These are phyloP conservation scores for Somateria mollissima DNA, from an alignment of 2,797 vertebrate genomes.

Conservation along the genomic window DNA sequence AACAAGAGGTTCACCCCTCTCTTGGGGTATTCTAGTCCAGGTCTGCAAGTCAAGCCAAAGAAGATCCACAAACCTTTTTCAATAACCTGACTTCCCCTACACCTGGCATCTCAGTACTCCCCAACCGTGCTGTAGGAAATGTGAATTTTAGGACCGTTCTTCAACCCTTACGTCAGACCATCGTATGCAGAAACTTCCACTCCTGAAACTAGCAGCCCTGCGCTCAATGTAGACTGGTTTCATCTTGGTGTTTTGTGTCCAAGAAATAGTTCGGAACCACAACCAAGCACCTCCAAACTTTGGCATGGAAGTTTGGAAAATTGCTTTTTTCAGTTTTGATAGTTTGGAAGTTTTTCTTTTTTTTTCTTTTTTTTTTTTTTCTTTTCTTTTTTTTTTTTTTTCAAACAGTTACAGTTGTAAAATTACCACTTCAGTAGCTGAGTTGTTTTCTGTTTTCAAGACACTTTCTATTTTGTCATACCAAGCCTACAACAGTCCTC, in stretches of 20 bases:
- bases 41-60: not conserved
- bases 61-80: not conserved
- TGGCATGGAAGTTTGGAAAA: not conserved
- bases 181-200: not conserved
- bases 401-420: not conserved
- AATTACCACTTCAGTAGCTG: not conserved
- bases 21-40: not conserved
- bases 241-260: not conserved
- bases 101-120: not conserved
- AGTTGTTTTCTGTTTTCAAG: not conserved
- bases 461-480: not conserved
- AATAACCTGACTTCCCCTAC: not conserved
- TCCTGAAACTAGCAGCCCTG: not conserved
- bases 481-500: not conserved
- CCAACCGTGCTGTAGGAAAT: not conserved
- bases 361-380: no score
- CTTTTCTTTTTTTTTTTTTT: accelerated
- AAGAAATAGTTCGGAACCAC: not conserved
- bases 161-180: not conserved
- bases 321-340: not conserved
- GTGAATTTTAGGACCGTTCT: not conserved
- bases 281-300: not conserved
- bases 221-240: not conserved
- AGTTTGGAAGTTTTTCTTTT: not conserved
- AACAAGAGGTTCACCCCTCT: not conserved